Base-by-base conservation (phyloP, 2,888 invertebrate genomes). In the Standfussiana lucernea region DNA sequence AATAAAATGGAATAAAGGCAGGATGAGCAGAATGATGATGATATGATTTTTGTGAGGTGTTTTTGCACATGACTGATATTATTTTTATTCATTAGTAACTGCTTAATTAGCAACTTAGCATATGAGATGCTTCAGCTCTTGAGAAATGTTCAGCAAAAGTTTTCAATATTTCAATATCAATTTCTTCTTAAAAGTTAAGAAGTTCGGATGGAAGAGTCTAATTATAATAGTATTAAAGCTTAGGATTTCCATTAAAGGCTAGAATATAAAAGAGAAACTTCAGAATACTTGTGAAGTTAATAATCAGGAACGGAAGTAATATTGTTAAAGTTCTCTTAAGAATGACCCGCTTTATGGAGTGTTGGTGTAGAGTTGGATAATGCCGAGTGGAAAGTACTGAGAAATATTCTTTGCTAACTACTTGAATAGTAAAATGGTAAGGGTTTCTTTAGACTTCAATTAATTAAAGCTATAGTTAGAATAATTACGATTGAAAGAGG, bases 321-420 rank as follows among this genome's bases (percentile, higher is more conserved):
- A 83, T 87, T 84, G 78, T 86, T 77, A 75, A 84, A 87, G 87
- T 82, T 87, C 73, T 74, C 53, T 61, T 70, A 79, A 81, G 77
- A 82, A 77, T 75, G 72, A 81, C 69, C 71, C 72, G 72, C 18
- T 85, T 80, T 72, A 72, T 84, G 32, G 28, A 82, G 79, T 68
- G 77, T 40, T 72, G 70, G 64, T 64, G 61, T 72, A 56, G 18
- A 77, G 61, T 77, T 69, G 70, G 65, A 76, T 72, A 64, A 64
- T 64, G 64, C 73, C 66, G 65, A 84, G 72, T 67, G 72, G 24
- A 75, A 80, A 80, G 75, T 50, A 50, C 47, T 42, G n/a, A 32
- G n/a, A 28, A 71, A 67, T 75, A 65, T 72, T 67, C 37, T 74
- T 74, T 53, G n/a, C 21, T 15, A 71, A 82, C 62, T 82, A 71